Conservation (phyloP, 2,797 vertebrate genomes). For the Danio tinwini region DNA sequence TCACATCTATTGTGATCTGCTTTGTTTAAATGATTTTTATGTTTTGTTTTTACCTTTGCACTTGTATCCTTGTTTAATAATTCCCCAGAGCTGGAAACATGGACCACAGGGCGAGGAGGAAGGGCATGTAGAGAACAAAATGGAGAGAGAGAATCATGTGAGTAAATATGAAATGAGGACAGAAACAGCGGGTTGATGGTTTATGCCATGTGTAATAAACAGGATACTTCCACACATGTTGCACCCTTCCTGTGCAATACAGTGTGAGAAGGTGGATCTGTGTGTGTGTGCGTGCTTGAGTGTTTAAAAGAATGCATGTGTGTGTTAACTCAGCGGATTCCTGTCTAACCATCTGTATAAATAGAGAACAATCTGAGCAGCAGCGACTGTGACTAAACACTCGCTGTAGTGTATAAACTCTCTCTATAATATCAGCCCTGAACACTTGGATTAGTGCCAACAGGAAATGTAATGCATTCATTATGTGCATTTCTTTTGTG, state of each 20-base stretch:
- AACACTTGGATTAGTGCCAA: neutral
- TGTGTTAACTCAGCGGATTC: slow-evolving; percentile 50
- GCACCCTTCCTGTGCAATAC: slow-evolving; percentile 81
- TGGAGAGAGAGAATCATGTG: slow-evolving; percentile 71
- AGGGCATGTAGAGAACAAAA: slow-evolving; percentile 63
- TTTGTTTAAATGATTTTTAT: neutral
- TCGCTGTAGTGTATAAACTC: slow-evolving; percentile 24
- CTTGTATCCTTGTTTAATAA: slow-evolving; percentile 99
- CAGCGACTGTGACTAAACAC: slow-evolving; percentile 33
- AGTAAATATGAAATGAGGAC: slow-evolving; percentile 59
- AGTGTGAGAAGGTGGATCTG: slow-evolving; percentile 28
- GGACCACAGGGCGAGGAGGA: slow-evolving; percentile 65
- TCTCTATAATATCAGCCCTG: neutral
- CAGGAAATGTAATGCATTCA: slow-evolving; percentile 20
- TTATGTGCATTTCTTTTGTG: neutral
- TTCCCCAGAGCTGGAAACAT: slow-evolving; percentile 92
- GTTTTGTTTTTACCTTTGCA: slow-evolving; percentile 88
- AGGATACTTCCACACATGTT: slow-evolving; percentile 79
- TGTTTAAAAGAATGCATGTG: slow-evolving; percentile 44
- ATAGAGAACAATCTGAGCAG: slow-evolving; percentile 40
- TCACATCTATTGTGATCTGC: neutral
- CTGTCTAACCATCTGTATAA: slow-evolving; percentile 56
- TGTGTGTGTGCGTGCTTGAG: slow-evolving; percentile 21
- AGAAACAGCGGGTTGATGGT: slow-evolving; percentile 66
- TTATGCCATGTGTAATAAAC: slow-evolving; percentile 74